phyloP scores from a whole-genome alignment of 2,113 vertebrate genomes.

The western clawed frog (Xenopus tropicalis) region UCB_Xtro_10.0 CM004448.2:68734501-68735000 shows the following conservation, averaged over 20 bases:
- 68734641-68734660: too few relatives aligned
- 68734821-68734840: conserved; percentile 76
- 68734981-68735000: conserved; percentile 97
- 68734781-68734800: conserved; percentile 63
- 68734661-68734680: too few relatives aligned
- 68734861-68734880: conserved; percentile 91
- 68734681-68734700: too few relatives aligned
- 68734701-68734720: too few relatives aligned
- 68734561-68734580: too few relatives aligned
- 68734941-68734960: conserved; percentile 89
- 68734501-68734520: too few relatives aligned
- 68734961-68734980: conserved; percentile 84
- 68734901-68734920: conserved; percentile 90
- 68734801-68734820: conserved; percentile 64
- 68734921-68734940: conserved; percentile 98
- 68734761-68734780: conserved; percentile 70
- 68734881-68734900: conserved; percentile 96
- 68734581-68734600: too few relatives aligned
- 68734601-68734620: too few relatives aligned
- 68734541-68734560: too few relatives aligned
- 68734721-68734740: too few relatives aligned
- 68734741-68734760: conserved; percentile 47
- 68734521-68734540: too few relatives aligned
- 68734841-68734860: conserved; percentile 84
- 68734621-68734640: too few relatives aligned